Percentiles rank a stretch among this genome's conserved stretches.
phyloP scores from a whole-genome alignment of 2,113 vertebrate genomes.

The Neotragus moschatus region DNA sequence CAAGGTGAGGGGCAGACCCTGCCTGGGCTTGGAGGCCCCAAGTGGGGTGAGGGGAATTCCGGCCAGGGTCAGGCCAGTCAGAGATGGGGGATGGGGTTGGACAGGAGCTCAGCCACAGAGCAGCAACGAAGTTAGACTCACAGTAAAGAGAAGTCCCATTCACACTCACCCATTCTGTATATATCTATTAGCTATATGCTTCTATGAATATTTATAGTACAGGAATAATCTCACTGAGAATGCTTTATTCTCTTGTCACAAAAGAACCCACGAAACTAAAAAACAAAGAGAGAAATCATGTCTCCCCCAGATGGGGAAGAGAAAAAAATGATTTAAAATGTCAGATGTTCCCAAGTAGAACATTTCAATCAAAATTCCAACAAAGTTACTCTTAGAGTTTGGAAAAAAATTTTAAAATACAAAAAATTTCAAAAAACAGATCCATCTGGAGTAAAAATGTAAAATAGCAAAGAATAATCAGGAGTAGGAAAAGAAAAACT shows the following conservation, averaged over 20 bases:
- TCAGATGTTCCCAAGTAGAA: neutral
- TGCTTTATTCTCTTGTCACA: neutral
- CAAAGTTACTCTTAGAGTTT: neutral
- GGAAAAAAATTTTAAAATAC: neutral
- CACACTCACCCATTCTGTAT: neutral
- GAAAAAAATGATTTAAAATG: conserved; percentile 6
- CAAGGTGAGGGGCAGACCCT: conserved; percentile 83
- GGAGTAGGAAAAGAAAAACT: neutral
- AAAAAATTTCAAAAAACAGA: neutral
- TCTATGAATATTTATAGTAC: neutral
- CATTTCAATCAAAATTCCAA: neutral
- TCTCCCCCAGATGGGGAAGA: neutral
- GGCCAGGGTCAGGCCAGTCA: neutral
- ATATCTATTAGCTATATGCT: neutral
- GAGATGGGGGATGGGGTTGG: neutral
- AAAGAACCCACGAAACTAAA: neutral
- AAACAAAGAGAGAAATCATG: neutral
- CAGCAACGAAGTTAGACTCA: neutral
- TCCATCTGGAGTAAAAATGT: neutral
- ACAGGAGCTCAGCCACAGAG: neutral
- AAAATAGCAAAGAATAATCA: neutral
- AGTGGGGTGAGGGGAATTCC: neutral
- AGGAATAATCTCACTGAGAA: neutral
- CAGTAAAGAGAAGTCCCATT: neutral
- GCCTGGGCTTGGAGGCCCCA: fast-evolving